Conservation (phyloP, 2,888 invertebrate species). For the Portevinia maculata region DNA sequence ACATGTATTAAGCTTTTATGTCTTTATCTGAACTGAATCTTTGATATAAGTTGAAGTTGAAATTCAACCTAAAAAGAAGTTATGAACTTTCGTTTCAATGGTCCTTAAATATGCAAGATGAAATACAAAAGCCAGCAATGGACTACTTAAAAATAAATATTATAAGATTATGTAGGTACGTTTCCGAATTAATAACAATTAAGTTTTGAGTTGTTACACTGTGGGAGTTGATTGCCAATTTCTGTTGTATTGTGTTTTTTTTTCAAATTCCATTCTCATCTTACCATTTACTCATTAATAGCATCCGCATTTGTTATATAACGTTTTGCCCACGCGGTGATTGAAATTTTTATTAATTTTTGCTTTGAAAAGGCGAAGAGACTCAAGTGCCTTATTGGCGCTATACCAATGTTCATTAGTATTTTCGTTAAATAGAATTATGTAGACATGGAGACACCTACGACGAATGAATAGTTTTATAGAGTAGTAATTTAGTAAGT, state of each 20-base stretch:
- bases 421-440: background rate
- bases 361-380: constrained; percentile 6
- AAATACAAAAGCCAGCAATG: background rate
- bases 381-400: constrained; percentile 16
- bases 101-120: constrained; percentile 12
- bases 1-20: background rate
- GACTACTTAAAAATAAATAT: constrained; percentile 10
- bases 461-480: too few species aligned
- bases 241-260: background rate
- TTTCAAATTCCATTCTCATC: constrained; percentile 2
- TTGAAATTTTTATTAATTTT: constrained; percentile 5
- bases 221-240: constrained; percentile 27
- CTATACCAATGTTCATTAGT: constrained; percentile 6
- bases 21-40: background rate
- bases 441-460: constrained; percentile 9
- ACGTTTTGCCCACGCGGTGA: constrained; percentile 17
- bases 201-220: constrained; percentile 22
- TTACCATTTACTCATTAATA: constrained; percentile 15
- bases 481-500: constrained; percentile 6
- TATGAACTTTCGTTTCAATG: constrained; percentile 31
- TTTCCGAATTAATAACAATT: constrained; percentile 17
- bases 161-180: constrained; percentile 18
- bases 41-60: background rate
- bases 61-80: background rate
- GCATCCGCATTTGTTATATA: constrained; percentile 47